These are phyloP conservation scores for Dryas iulia DNA, from an alignment of 1,140 invertebrate species.

Conservation along the genomic window DNA sequence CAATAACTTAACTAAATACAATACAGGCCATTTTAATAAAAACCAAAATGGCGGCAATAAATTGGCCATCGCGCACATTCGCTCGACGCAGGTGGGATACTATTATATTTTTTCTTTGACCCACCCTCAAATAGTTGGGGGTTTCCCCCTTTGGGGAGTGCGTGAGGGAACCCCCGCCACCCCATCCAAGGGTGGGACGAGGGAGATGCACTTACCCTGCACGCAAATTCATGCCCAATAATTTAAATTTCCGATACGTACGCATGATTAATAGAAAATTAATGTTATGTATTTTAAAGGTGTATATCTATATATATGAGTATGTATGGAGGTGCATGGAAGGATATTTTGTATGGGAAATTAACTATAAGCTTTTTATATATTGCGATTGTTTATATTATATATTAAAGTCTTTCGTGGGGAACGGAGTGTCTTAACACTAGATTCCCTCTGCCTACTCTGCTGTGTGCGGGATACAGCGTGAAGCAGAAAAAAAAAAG, in stretches of 20 bases:
- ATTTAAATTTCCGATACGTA: conserved; percentile 74
- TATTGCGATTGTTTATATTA: too few relatives aligned
- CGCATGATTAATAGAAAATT: conserved; percentile 69
- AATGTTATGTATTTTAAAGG: conserved; percentile 56
- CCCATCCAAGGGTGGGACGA: conserved; percentile 29
- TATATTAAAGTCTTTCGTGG: too few relatives aligned
- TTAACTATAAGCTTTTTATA: too few relatives aligned
- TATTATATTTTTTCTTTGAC: conserved; percentile 69
- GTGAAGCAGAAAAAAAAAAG: too few relatives aligned
- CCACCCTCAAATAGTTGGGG: conserved; percentile 70
- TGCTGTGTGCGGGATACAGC: too few relatives aligned
- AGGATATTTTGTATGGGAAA: background rate
- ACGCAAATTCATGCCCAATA: conserved; percentile 72
- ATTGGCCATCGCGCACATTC: conserved; percentile 36
- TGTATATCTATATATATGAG: background rate
- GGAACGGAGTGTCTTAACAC: too few relatives aligned
- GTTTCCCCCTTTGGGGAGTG: conserved; percentile 47
- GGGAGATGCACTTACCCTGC: conserved; percentile 59
- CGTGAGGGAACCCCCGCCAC: conserved; percentile 49
- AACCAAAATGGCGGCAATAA: conserved; percentile 65
- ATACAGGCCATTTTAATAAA: too few relatives aligned
- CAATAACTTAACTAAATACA: too few relatives aligned
- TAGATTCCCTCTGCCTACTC: too few relatives aligned
- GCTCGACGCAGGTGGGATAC: conserved; percentile 69
- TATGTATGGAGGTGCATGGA: background rate